phyloP scores from a whole-genome alignment of 2,888 invertebrate genomes.

The Plagodis dolabraria region DNA sequence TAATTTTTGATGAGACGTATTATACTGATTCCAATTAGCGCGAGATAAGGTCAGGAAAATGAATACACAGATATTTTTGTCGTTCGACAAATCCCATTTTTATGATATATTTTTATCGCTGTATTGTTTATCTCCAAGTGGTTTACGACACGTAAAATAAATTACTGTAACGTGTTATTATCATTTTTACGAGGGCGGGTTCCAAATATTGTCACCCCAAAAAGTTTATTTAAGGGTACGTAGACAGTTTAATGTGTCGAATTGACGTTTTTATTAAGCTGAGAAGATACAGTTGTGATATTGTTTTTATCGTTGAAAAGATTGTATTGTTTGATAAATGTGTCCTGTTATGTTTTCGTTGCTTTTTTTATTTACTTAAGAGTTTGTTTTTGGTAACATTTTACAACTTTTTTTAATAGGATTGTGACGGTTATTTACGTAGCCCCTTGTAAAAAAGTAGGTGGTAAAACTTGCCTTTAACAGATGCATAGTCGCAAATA shows the following conservation, averaged over 20 bases:
- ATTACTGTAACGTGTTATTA: constrained; percentile 47
- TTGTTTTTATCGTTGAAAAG: constrained; percentile 12
- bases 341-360: too few species aligned
- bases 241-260: constrained; percentile 17
- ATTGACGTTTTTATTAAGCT: constrained; percentile 28
- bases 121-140: constrained; percentile 56
- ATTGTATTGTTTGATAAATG: too few species aligned
- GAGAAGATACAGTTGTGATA: constrained; percentile 22
- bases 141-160: constrained; percentile 64
- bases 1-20: not conserved
- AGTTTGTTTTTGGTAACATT: too few species aligned
- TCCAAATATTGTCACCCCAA: constrained; percentile 44
- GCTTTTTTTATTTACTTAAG: too few species aligned
- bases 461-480: too few species aligned
- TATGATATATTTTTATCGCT: constrained; percentile 41
- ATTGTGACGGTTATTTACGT: too few species aligned
- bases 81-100: constrained; percentile 25
- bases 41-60: too few species aligned
- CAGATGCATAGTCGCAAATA: too few species aligned
- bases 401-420: too few species aligned
- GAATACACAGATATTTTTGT: constrained; percentile 3
- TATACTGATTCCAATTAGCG: too few species aligned
- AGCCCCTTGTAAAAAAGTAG: too few species aligned
- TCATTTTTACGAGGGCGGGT: constrained; percentile 45
- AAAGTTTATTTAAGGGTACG: constrained; percentile 37